Evolutionary conservation across 2,888 invertebrate genomes (phyloP), one percentile per base, ranked within the genome.

Genomic region (Eilema depressum): DNA sequence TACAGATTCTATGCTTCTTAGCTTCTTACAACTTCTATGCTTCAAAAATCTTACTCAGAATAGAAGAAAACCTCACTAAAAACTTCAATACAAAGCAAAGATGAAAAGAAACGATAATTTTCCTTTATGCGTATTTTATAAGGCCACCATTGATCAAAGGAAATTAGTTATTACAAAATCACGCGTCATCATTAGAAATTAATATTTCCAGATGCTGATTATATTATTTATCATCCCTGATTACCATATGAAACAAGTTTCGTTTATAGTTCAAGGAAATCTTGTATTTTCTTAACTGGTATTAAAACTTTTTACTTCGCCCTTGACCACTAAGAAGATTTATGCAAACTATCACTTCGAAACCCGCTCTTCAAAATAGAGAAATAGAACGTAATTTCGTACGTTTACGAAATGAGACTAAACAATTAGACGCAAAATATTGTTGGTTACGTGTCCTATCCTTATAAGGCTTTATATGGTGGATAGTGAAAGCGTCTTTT

Each of bases 191-290:
- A 60, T 74, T 37, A 61, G 65, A 67, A 57, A 63, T 41, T 26
- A 41, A 66, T 61, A 63, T 66, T 66, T 71, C 71, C 41, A 69
- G 71, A 76, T 71, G 68, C 62, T 56, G 65, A 63, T 67, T 72
- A 37, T 37, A 37, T 37, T 37, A 37, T 37, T 37, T 37, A 69
- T 61, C n/a, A 74, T 68, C 61, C 14, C 23, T 66, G 60, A 81
- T 76, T 78, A 76, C 33, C 73, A 76, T 71, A 74, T 28, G 61
- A 71, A 71, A 71, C 71, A 69, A 64, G 74, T 75, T 77, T 71
- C 30, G 74, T 73, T 72, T 74, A 33, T 79, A 61, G 74, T 78
- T 77, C 80, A 81, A 81, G 82, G 81, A 70, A 68, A 76, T 75
- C 78, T 56, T 33, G 73, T 80, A 66, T 71, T 75, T 78, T 76